Evolutionary conservation across 2,888 invertebrate species (phyloP).

Genomic region (Cataglyphis altisquamis): DNA sequence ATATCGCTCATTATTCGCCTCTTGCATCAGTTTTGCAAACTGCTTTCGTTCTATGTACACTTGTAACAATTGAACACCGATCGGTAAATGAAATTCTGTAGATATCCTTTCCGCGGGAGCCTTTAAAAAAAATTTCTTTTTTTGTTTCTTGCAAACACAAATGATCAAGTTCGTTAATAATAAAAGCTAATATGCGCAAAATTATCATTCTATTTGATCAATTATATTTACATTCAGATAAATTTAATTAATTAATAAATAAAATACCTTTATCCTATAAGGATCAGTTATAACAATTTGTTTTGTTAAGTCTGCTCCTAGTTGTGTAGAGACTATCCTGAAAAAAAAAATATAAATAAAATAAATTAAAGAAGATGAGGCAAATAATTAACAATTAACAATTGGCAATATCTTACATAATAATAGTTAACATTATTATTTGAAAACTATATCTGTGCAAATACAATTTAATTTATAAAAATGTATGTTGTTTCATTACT

Average conservation of each 20-base stretch:
- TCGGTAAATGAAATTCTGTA: constrained; percentile 91
- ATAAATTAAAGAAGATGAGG: not conserved
- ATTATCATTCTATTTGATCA: not conserved
- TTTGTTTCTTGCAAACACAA: not conserved
- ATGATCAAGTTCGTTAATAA: not conserved
- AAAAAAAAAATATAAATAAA: constrained; percentile 71
- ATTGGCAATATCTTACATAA: not conserved
- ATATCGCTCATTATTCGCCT: constrained; percentile 78
- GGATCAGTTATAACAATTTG: constrained; percentile 94
- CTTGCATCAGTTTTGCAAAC: constrained; percentile 81
- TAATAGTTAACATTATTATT: not conserved
- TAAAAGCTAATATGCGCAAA: not conserved
- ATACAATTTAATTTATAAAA: constrained; percentile 6
- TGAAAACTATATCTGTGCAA: not conserved
- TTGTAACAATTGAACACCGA: constrained; percentile 93
- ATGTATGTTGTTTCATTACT: constrained; percentile 87
- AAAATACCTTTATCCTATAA: constrained; percentile 90
- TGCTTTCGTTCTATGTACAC: constrained; percentile 91
- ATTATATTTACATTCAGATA: not conserved
- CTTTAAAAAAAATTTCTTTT: constrained; percentile 71
- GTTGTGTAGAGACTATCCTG: constrained; percentile 94
- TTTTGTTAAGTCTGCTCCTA: constrained; percentile 91
- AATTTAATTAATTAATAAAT: not conserved
- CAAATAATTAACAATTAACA: constrained; percentile 14
- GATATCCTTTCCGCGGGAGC: constrained; percentile 91